phyloP scores from a whole-genome alignment of 1,140 invertebrate species.

The Samia ricini region DNA sequence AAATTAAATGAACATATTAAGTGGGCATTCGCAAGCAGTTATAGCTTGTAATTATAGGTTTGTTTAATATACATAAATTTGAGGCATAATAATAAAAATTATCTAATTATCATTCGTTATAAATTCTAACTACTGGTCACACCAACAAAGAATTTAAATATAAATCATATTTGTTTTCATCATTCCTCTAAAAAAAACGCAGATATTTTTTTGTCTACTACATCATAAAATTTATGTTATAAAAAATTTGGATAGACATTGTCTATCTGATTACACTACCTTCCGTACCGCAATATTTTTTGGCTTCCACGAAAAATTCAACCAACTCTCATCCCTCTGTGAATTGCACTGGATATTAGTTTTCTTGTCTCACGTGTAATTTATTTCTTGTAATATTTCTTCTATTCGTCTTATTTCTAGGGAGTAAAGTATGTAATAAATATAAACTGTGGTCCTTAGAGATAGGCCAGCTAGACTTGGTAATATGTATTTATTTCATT shows the following conservation, averaged over 20 bases:
- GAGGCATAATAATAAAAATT: too few species aligned
- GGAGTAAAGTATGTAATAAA: constrained; percentile 7
- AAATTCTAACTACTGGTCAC: too few species aligned
- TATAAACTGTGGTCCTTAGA: not conserved
- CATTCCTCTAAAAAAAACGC: too few species aligned
- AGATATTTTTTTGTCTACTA: constrained; percentile 12
- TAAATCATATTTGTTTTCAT: too few species aligned
- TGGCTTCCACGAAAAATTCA: constrained; percentile 11
- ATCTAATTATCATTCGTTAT: too few species aligned
- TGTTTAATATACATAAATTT: too few species aligned
- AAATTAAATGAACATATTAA: too few species aligned
- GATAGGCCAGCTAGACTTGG: not conserved
- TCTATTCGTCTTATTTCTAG: constrained; percentile 7
- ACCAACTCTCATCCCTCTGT: constrained; percentile 13
- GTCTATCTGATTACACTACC: constrained; percentile 3
- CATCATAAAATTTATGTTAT: constrained; percentile 16
- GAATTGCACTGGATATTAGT: constrained; percentile 20
- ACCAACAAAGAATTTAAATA: too few species aligned
- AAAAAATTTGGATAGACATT: constrained; percentile 25
- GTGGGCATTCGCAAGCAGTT: too few species aligned
- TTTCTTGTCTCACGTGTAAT: constrained; percentile 21
- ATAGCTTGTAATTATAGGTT: too few species aligned
- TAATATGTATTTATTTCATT: not conserved
- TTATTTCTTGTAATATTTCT: constrained; percentile 17
- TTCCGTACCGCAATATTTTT: constrained; percentile 16